A percentile compares a stretch with the other conserved stretches of the same genome.
Conservation (phyloP, 1,140 invertebrate genomes). For the Helicoverpa armigera region DNA sequence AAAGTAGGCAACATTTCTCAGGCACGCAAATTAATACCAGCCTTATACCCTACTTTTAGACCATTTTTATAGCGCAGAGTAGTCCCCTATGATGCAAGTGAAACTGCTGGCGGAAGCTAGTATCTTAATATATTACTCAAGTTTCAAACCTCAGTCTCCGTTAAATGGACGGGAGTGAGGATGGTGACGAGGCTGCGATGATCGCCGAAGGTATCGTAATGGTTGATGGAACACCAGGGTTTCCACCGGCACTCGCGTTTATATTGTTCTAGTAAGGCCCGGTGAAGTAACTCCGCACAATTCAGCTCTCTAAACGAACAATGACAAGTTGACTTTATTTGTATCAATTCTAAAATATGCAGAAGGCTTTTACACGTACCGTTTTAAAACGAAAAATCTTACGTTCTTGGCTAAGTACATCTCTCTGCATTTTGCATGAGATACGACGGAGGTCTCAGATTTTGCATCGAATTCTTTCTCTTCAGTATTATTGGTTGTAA, state of each 20-base stretch:
- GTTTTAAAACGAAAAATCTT: conserved; percentile 71
- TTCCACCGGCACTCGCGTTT: conserved; percentile 68
- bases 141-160: conserved; percentile 71
- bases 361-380: conserved; percentile 57
- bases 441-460: conserved; percentile 54
- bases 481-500: conserved; percentile 21
- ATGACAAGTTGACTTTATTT: too few species aligned
- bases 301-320: conserved; percentile 67
- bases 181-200: conserved; percentile 71
- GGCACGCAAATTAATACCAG: too few species aligned
- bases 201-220: conserved; percentile 78
- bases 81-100: too few species aligned
- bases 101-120: neutral
- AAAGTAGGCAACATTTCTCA: neutral
- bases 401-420: conserved; percentile 67
- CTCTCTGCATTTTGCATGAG: conserved; percentile 69
- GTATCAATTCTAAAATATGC: neutral
- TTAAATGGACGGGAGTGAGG: conserved; percentile 70
- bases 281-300: conserved; percentile 73
- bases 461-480: conserved; percentile 52
- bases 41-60: too few species aligned
- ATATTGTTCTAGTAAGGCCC: conserved; percentile 68
- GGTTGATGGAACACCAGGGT: conserved; percentile 77
- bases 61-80: too few species aligned
- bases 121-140: neutral